Base-by-base conservation (phyloP, 2,888 invertebrate genomes). In the Scaeva pyrastri region DNA sequence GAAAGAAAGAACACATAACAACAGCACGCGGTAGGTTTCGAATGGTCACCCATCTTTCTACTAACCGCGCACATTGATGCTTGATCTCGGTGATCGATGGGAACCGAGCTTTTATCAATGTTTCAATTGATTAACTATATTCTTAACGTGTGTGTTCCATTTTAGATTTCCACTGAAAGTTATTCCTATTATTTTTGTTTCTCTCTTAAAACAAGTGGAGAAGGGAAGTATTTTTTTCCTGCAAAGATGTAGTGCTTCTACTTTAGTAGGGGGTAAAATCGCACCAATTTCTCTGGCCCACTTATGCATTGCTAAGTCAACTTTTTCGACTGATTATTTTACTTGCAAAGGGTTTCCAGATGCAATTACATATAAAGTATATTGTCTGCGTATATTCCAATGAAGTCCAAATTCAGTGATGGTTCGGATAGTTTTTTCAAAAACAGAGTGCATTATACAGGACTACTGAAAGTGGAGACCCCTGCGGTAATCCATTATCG, bases 371-470 rank as follows among this genome's bases (percentile, higher is more conserved):
- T 60, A 60, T 21, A 60, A n/a, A n/a, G n/a, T n/a, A n/a, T 60
- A 19, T 60, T 60, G 19, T 60, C 41, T 8, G 60, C 41, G 14
- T 60, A 60, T 21, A 41, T 21, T 60, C 60, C 60, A 21, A 60
- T 19, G 21, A 60, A 60, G 41, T 60, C 60, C 6, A 60, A 41
- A 10, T 60, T 41, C 3, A 16, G 19, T 41, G 7, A 6, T 5
- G 62, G 43, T 7, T 62, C 41, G 41, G 62, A 26, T 8, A 62
- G 19, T 62, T 41, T 16, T 5, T 21, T 14, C 7, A 21, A 19
- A 41, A 60, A 12, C 16, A 43, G 23, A 19, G 21, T 23, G 23
- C 43, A 3, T 43, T 60, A 14, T 60, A 60, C 23, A 60, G 16
- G 11, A 60, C 21, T 3, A 41, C 43, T 41, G 60, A 41, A 41